phyloP scores from a whole-genome alignment of 2,113 vertebrate species.

The Eleginops maclovinus region DNA sequence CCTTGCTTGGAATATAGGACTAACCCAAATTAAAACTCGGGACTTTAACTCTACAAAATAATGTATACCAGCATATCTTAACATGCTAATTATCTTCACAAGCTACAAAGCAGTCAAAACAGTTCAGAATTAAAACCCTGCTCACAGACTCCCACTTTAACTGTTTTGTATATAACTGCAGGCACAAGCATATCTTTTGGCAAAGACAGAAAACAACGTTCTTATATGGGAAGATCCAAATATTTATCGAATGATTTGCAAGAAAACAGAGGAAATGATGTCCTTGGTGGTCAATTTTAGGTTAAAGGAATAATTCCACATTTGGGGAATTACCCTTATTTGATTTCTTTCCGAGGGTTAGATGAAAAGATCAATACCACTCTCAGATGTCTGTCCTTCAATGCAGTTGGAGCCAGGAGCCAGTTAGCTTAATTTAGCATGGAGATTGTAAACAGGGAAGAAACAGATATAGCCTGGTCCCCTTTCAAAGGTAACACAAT shows the following conservation, averaged over 20 bases:
- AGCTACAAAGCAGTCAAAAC: neutral
- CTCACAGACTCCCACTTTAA: constrained; percentile 44
- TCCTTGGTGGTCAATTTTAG: constrained; percentile 19
- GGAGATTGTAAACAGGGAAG: neutral
- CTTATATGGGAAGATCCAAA: constrained; percentile 15
- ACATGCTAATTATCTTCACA: neutral
- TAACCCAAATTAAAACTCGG: neutral
- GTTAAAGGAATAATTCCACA: constrained; percentile 4
- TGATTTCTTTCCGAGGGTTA: constrained; percentile 17
- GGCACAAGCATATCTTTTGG: too few species aligned
- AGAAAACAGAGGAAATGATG: constrained; percentile 78
- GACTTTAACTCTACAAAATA: neutral
- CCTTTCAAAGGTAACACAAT: neutral
- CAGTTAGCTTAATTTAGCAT: constrained; percentile 1
- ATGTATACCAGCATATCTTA: neutral
- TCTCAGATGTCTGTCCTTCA: constrained; percentile 17
- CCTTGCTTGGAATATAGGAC: neutral
- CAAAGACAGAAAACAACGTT: neutral
- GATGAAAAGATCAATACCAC: constrained; percentile 7
- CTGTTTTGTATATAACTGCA: neutral
- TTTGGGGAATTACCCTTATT: constrained; percentile 17
- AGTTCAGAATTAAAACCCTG: neutral
- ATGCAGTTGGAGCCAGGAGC: constrained; percentile 9
- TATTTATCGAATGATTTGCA: constrained; percentile 50
- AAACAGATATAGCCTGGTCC: neutral